Conservation (phyloP, 2,888 invertebrate genomes). For the Poecilus cupreus region DNA sequence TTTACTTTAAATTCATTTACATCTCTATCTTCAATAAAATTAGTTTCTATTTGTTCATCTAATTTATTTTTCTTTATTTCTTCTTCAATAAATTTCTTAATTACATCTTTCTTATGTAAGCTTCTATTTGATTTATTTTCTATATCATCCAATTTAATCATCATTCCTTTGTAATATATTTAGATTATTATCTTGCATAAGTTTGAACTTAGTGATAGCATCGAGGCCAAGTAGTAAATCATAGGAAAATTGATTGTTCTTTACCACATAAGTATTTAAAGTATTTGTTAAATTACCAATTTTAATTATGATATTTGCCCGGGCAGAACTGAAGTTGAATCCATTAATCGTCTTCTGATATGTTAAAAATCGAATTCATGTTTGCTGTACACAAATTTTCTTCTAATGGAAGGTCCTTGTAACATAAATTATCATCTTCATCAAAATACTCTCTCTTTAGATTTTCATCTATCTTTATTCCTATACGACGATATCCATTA, state of each 20-base stretch:
- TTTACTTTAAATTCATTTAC: no score
- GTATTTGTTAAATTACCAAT: no score
- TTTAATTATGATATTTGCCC: no score
- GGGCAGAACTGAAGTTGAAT: constrained; percentile 40
- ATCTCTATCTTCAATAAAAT: no score
- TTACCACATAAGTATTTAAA: constrained; percentile 35
- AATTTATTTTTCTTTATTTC: no score
- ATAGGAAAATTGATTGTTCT: constrained; percentile 63
- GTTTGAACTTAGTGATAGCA: constrained; percentile 62
- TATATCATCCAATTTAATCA: constrained; percentile 41
- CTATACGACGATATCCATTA: background rate
- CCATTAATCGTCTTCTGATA: no score
- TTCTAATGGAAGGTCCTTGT: constrained; percentile 10
- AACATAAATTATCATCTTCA: constrained; percentile 22
- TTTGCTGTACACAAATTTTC: background rate
- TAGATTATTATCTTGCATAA: constrained; percentile 61
- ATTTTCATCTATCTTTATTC: background rate
- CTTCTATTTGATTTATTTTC: background rate
- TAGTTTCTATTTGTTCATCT: no score
- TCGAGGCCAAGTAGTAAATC: constrained; percentile 64
- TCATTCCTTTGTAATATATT: no score
- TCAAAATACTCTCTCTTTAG: constrained; percentile 36
- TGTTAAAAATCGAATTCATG: no score
- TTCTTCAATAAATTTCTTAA: no score
- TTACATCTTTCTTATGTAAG: no score